These are phyloP conservation scores for Mastigias papua DNA, from an alignment of 30 jellyfish, hydroid and myxozoan genomes.

Conservation along the genomic window DNA sequence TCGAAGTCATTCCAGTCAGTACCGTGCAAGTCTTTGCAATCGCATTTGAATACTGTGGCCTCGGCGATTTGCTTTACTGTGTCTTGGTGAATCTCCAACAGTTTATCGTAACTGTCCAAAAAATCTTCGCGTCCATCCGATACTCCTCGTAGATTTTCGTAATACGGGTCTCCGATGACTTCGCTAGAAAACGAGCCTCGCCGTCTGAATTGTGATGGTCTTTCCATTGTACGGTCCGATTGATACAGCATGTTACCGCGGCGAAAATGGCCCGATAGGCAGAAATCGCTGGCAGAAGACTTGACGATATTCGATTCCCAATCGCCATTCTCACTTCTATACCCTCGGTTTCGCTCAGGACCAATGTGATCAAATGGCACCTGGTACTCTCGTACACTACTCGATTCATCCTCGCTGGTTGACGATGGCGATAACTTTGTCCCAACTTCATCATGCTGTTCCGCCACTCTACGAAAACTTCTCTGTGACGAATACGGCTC, in stretches of 20 bases:
- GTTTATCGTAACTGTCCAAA: slow-evolving; percentile 75
- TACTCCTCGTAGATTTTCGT: slow-evolving; percentile 28
- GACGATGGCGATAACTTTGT: slow-evolving; percentile 70
- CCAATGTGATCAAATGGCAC: slow-evolving; percentile 22
- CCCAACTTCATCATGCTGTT: slow-evolving; percentile 1
- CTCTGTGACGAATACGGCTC: slow-evolving; percentile 77
- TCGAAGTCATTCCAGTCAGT: slow-evolving; percentile 82
- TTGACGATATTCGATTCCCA: slow-evolving; percentile 4
- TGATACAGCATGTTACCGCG: slow-evolving; percentile 16
- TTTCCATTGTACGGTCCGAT: slow-evolving; percentile 16
- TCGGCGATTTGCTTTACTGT: slow-evolving; percentile 82
- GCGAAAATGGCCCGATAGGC: slow-evolving; percentile 20
- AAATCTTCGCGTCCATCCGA: slow-evolving; percentile 37
- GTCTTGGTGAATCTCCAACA: slow-evolving; percentile 85
- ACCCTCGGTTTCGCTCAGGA: not conserved
- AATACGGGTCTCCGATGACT: slow-evolving; percentile 20
- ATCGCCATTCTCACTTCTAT: not conserved
- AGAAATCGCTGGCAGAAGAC: slow-evolving; percentile 27
- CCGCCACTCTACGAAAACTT: slow-evolving; percentile 48
- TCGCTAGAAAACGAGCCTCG: slow-evolving; percentile 5
- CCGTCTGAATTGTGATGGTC: not conserved
- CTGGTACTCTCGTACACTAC: not conserved
- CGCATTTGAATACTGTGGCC: slow-evolving; percentile 78
- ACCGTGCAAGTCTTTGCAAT: slow-evolving; percentile 52
- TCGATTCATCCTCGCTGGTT: slow-evolving; percentile 58